These are phyloP conservation scores for Leucoraja ocellata DNA, from an alignment of 2,797 vertebrate species.

Conservation along the genomic window DNA sequence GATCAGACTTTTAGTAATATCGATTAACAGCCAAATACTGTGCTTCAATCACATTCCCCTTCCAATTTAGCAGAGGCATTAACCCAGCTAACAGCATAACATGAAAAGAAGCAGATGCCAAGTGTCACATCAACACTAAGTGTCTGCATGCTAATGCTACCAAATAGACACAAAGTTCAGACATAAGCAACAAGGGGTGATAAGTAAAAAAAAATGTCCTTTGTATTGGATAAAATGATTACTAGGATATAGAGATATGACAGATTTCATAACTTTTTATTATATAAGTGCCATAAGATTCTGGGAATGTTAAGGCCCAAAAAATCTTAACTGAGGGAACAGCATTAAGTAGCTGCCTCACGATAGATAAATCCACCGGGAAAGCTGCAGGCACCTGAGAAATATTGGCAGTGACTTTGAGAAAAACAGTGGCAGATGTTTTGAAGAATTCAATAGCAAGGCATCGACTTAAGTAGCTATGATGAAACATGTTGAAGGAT, in stretches of 20 bases:
- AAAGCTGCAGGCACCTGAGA: not conserved
- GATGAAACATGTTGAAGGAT: not conserved
- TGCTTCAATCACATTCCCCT: not conserved
- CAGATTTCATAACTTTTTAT: not conserved
- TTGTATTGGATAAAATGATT: not conserved
- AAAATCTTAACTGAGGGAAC: not conserved
- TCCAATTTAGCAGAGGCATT: not conserved
- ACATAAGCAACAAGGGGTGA: not conserved
- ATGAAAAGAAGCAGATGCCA: constrained; percentile 19
- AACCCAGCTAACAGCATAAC: constrained; percentile 1
- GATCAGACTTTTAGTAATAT: no score
- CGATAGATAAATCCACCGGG: not conserved
- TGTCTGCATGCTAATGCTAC: not conserved
- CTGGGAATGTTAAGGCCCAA: not conserved
- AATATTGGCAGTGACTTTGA: not conserved
- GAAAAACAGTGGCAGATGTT: not conserved
- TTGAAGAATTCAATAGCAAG: not conserved
- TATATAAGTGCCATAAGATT: not conserved
- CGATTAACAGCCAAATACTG: not conserved
- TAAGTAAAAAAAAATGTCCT: not conserved
- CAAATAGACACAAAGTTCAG: not conserved
- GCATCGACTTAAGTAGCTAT: not conserved
- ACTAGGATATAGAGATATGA: not conserved
- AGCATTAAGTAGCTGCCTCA: not conserved
- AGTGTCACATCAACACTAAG: constrained; percentile 2